Base-by-base conservation (phyloP, 2,797 vertebrate genomes). In the Trachurus trachurus region DNA sequence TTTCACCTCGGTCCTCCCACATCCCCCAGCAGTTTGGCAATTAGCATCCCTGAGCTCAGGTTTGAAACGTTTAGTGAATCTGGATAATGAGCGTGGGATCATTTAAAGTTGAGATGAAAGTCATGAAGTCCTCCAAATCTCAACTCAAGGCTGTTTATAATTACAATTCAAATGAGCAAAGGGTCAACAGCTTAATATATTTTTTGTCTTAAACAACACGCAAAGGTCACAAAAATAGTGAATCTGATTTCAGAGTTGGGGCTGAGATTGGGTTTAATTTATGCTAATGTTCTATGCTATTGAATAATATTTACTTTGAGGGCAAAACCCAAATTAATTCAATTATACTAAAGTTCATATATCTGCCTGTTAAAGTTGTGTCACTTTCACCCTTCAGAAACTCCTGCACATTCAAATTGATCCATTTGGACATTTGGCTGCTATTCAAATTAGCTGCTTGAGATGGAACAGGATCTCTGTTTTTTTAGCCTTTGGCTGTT, bases 291-390 rank as follows among this genome's bases (percentile, higher is more conserved):
- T 11, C 74, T 12, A 3, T 29, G 66, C 70, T 65, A 37, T 65
- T 86, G 86, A 88, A 87, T 89, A 74, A 78, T 76, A 54, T 89
- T 88, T 87, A 82, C 74, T 92, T 87, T 82, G 45, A 80, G 80
- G 81, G 68, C 69, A 66, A 76, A 86, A 45, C 44, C 63, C 21
- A 71, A 72, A 89, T 88, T 44, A 78, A 87, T 88, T 80, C 1
- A 79, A 81, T 87, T 66, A 76, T 22, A 66, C 57, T 63, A 59
- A 79, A 82, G 73, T 86, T 82, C 2, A 78, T 73, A 69, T 70
- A 29, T 85, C 76, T 72, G 13, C 76, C 63, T 45, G 44, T 85
- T 88, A 77, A 82, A 83, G 64, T 57, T 76, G 6, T 67, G 54
- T 89, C 68, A 53, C 58, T 69, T 76, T 67, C 73, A 78, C 78